Conservation (phyloP, 1,140 invertebrate species). For the Cheumatopsyche charites region DNA sequence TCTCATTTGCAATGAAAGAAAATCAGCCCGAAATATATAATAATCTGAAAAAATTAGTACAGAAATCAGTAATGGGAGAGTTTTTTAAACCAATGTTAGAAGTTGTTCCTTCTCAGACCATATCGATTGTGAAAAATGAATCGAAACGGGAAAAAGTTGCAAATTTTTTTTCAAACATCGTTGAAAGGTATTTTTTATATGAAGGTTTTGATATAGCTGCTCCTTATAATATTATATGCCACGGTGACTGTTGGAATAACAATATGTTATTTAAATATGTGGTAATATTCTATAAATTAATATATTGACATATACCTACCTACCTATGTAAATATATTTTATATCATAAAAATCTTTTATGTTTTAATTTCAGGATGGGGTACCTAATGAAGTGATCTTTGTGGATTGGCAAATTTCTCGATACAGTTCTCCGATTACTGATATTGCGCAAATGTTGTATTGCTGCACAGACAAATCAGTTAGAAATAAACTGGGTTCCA, state of each 20-base stretch:
- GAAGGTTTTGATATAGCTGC: background rate
- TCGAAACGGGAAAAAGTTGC: background rate
- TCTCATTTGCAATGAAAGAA: conserved; percentile 60
- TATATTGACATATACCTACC: too few species aligned
- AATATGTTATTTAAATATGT: conserved; percentile 39
- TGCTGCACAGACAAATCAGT: conserved; percentile 58
- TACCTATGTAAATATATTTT: background rate
- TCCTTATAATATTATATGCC: conserved; percentile 41
- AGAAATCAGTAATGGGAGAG: too few species aligned
- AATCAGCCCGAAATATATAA: too few species aligned
- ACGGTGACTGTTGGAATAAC: conserved; percentile 39
- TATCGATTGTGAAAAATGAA: background rate
- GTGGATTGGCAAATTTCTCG: conserved; percentile 63
- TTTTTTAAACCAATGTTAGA: background rate
- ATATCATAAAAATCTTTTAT: too few species aligned
- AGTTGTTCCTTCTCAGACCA: background rate
- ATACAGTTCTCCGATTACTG: conserved; percentile 57
- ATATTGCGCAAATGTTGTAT: conserved; percentile 64
- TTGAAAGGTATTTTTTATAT: background rate
- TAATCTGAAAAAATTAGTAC: too few species aligned
- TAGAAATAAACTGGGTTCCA: conserved; percentile 54
- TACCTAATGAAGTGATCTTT: conserved; percentile 53
- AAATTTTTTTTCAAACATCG: background rate
- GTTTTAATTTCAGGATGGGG: conserved; percentile 50
- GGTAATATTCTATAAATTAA: too few species aligned